Conservation (phyloP, 1,140 invertebrate species). For the Drosophila tropicalis region DNA sequence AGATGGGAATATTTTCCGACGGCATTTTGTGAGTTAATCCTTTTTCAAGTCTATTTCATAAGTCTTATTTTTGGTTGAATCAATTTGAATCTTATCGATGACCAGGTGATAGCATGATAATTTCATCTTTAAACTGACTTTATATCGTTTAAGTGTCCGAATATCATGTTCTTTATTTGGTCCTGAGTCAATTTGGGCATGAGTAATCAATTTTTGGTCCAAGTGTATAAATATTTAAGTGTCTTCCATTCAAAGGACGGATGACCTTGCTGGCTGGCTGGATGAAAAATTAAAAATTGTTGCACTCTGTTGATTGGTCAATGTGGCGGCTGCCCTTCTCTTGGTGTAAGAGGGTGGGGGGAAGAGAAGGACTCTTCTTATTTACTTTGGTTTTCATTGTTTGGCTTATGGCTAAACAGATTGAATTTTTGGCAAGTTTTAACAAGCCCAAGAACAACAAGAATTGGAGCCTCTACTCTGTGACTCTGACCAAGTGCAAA, state of each 20-base stretch:
- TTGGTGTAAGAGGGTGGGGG: not conserved
- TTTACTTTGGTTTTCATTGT: conserved; percentile 21
- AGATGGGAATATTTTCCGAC: too few relatives aligned
- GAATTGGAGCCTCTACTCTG: conserved; percentile 25
- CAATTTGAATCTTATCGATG: too few relatives aligned
- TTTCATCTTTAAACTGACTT: too few relatives aligned
- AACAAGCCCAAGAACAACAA: conserved; percentile 50
- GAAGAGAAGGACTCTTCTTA: not conserved
- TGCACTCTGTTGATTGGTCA: conserved; percentile 37
- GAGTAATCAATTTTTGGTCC: conserved; percentile 8
- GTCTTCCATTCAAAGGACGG: not conserved
- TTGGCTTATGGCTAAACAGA: conserved; percentile 56
- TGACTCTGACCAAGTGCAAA: conserved; percentile 32
- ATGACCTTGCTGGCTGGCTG: conserved; percentile 57
- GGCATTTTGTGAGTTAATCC: too few relatives aligned
- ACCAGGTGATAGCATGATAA: too few relatives aligned
- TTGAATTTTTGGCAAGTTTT: conserved; percentile 75
- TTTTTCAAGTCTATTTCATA: too few relatives aligned
- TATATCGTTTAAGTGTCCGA: too few relatives aligned
- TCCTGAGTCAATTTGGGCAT: conserved; percentile 1
- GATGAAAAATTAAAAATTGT: conserved; percentile 36
- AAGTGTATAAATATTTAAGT: not conserved
- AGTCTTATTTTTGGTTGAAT: too few relatives aligned
- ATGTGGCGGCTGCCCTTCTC: conserved; percentile 12
- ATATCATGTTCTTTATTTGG: too few relatives aligned